Evolutionary conservation across 2,888 invertebrate species (phyloP).

Genomic region (Papilio protenor): DNA sequence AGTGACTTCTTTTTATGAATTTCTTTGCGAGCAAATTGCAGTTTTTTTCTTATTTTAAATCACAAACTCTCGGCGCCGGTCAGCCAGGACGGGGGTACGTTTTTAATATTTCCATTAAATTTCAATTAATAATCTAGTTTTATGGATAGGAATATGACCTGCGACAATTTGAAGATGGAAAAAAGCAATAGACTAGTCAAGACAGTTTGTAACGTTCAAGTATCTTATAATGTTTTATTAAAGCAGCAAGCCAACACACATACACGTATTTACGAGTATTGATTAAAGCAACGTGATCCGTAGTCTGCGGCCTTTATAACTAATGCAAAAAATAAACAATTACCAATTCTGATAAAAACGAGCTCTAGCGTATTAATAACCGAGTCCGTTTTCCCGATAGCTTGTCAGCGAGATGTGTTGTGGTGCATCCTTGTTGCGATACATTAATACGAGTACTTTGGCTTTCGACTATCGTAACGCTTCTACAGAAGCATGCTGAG

Average conservation of each 20-base stretch:
- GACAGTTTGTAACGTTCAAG: background rate
- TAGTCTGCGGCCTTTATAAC: background rate
- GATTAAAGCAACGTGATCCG: background rate
- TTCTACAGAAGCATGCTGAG: no score
- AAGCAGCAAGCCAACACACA: background rate
- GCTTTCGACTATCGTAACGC: no score
- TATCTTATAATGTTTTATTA: background rate
- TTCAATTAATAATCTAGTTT: constrained; percentile 1
- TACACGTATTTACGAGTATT: no score
- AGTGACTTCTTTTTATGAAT: background rate
- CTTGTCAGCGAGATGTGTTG: background rate
- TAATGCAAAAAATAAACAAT: background rate
- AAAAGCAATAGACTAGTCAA: background rate
- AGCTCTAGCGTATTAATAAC: background rate
- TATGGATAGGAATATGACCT: background rate
- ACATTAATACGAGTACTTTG: no score
- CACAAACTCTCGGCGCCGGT: background rate
- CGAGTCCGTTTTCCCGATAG: background rate
- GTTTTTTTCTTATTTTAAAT: background rate
- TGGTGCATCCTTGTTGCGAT: no score
- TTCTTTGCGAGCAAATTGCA: constrained; percentile 10
- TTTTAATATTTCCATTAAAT: background rate
- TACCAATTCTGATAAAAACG: background rate
- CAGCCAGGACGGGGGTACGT: no score
- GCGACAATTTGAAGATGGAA: background rate